Conservation (phyloP, 2,797 vertebrate genomes). For the Brachyrhaphis roseni region DNA sequence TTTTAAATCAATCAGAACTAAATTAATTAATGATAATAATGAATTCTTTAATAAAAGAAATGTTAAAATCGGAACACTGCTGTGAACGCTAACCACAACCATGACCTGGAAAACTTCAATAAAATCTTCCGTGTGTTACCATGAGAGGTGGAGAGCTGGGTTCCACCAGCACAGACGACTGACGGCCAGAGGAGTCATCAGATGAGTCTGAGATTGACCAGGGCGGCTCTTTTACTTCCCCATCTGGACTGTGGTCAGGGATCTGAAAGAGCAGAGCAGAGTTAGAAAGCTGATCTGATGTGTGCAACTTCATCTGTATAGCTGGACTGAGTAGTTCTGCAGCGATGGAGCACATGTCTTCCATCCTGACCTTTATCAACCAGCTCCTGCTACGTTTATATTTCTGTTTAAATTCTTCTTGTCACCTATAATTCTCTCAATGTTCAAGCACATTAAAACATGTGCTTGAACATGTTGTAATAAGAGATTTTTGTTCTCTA, state of each 20-base stretch:
- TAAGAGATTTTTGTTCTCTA: background rate
- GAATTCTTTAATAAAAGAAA: background rate
- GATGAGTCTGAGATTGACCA: conserved; percentile 97
- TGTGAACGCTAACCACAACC: background rate
- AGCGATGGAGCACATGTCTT: background rate
- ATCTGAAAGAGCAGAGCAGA: conserved; percentile 79
- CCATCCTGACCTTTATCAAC: background rate
- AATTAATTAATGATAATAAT: background rate
- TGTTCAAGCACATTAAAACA: background rate
- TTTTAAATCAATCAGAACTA: background rate
- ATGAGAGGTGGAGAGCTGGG: conserved; percentile 57
- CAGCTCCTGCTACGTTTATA: background rate
- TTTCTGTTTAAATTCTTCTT: background rate
- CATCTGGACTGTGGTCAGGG: conserved; percentile 90
- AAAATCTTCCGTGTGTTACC: conserved; percentile 29
- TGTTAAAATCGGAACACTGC: background rate
- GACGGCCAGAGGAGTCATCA: conserved; percentile 93
- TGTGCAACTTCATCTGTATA: background rate
- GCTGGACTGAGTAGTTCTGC: background rate
- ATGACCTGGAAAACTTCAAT: background rate
- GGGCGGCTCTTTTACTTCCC: conserved; percentile 90
- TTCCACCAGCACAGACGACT: conserved; percentile 82
- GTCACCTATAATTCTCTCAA: background rate
- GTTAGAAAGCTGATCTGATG: background rate
- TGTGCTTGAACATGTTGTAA: no score